Evolutionary conservation across 2,888 invertebrate species (phyloP).

Genomic region (Sicus ferrugineus): DNA sequence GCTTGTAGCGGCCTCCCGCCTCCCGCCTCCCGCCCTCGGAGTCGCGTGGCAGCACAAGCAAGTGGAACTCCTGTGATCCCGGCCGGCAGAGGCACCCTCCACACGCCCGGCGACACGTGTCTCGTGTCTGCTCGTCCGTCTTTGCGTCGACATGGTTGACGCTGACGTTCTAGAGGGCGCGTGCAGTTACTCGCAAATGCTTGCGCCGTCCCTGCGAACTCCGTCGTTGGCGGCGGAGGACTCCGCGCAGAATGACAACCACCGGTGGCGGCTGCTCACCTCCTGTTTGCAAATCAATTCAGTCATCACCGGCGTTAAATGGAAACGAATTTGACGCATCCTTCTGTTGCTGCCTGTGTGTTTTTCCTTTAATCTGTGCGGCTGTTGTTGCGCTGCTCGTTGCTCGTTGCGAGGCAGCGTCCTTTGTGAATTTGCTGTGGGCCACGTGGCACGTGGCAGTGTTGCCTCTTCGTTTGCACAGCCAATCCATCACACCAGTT

Average conservation of each 20-base stretch:
- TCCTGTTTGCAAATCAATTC: conserved; percentile 52
- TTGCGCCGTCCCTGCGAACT: conserved; percentile 48
- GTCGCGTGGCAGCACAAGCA: conserved; percentile 29
- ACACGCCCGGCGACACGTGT: conserved; percentile 41
- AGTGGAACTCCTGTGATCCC: conserved; percentile 23
- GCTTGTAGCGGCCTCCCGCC: not conserved
- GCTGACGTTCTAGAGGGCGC: conserved; percentile 34
- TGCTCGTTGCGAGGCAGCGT: conserved; percentile 12
- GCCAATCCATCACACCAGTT: conserved; percentile 57
- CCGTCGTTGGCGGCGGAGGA: conserved; percentile 6
- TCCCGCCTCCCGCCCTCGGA: not conserved
- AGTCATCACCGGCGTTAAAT: conserved; percentile 50
- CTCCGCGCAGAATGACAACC: conserved; percentile 6
- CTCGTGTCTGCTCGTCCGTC: conserved; percentile 1
- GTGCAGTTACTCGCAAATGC: conserved; percentile 51
- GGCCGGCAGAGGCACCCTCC: too few species aligned
- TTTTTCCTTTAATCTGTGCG: not conserved
- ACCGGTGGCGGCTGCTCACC: conserved; percentile 18
- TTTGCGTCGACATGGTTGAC: not conserved
- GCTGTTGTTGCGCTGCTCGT: conserved; percentile 25
- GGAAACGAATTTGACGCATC: conserved; percentile 54
- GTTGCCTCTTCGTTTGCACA: conserved; percentile 55
- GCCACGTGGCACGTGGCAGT: conserved; percentile 46
- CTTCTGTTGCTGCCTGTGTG: conserved; percentile 24
- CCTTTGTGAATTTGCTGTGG: conserved; percentile 45